phyloP scores from a whole-genome alignment of 2,113 vertebrate genomes.

The Vireo altiloquus region DNA sequence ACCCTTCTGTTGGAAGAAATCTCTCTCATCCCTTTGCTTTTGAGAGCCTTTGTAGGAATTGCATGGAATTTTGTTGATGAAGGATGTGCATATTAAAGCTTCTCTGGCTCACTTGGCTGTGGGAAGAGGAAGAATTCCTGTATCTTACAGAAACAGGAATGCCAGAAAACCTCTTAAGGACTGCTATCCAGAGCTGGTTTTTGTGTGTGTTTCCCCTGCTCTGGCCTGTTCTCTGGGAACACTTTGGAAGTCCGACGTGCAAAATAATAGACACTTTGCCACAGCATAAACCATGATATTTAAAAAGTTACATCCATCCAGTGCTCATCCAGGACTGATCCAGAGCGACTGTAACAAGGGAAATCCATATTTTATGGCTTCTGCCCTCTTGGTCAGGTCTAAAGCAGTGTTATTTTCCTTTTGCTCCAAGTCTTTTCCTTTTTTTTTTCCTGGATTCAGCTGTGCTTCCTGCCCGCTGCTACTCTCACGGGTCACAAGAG shows the following conservation, averaged over 20 bases:
- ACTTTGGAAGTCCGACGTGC: not conserved
- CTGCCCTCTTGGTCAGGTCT: not conserved
- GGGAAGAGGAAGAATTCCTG: not conserved
- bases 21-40: not conserved
- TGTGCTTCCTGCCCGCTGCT: constrained; percentile 80
- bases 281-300: not conserved
- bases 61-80: not conserved
- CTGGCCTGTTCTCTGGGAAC: not conserved
- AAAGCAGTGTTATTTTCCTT: not conserved
- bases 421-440: not conserved
- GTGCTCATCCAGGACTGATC: not conserved
- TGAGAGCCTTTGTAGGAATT: not conserved
- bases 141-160: not conserved
- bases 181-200: not conserved
- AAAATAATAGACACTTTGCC: not conserved
- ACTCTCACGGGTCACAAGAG: constrained; percentile 89
- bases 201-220: not conserved
- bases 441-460: constrained; percentile 50
- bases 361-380: fast-evolving
- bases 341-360: not conserved
- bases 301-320: not conserved
- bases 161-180: not conserved
- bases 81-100: fast-evolving
- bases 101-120: not conserved
- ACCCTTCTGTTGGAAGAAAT: not conserved